phyloP scores from a whole-genome alignment of 2,797 vertebrate species.

The Rhynchotus rufescens region DNA sequence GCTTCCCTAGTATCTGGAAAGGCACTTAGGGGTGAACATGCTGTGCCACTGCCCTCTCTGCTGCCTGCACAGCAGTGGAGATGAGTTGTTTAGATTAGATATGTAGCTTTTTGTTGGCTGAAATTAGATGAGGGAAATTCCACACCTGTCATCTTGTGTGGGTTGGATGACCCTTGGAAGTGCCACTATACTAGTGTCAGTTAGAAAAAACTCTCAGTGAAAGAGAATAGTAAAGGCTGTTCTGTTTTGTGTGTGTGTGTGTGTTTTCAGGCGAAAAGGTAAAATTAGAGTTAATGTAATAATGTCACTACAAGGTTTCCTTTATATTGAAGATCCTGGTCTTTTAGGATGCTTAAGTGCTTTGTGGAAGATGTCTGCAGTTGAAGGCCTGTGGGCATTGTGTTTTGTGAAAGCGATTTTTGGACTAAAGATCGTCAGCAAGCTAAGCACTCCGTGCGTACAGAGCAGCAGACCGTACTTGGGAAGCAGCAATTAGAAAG shows the following conservation, averaged over 20 bases:
- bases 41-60: neutral
- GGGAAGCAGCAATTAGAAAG: neutral
- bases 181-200: neutral
- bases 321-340: neutral
- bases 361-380: neutral
- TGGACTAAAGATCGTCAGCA: neutral
- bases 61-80: neutral
- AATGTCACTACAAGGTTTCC: neutral
- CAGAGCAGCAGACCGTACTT: neutral
- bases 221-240: neutral
- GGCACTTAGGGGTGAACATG: neutral
- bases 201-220: neutral
- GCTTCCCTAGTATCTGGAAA: neutral
- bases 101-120: neutral
- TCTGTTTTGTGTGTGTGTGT: too few relatives aligned
- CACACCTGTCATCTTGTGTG: neutral
- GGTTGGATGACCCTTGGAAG: neutral
- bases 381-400: neutral
- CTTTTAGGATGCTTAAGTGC: neutral
- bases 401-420: neutral
- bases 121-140: neutral
- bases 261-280: neutral
- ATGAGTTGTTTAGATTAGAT: neutral
- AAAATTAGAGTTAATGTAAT: neutral
- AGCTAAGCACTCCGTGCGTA: neutral